Conservation (phyloP, 2,797 vertebrate genomes). For the Okamejei kenojei region DNA sequence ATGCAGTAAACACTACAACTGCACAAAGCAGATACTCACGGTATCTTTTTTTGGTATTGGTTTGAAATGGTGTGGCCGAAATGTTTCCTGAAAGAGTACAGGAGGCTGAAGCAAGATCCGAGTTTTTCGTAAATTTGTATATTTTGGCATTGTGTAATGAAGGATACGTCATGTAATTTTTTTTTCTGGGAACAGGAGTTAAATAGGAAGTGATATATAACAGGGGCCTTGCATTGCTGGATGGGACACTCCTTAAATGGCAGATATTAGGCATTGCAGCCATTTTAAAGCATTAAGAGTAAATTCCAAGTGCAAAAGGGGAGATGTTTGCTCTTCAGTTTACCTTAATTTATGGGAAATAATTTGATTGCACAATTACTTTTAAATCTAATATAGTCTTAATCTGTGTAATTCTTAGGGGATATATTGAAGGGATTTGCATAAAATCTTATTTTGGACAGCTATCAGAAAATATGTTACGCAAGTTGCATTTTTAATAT, state of each 20-base stretch:
- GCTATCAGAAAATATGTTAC: slow-evolving; percentile 15
- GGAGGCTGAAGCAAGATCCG: neutral
- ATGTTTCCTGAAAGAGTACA: slow-evolving; percentile 21
- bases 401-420: slow-evolving; percentile 32
- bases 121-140: slow-evolving; percentile 26
- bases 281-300: neutral
- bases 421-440: slow-evolving; percentile 37
- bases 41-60: slow-evolving; percentile 13
- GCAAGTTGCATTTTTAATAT: slow-evolving; percentile 28
- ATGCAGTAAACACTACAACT: neutral
- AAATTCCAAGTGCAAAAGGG: slow-evolving; percentile 27
- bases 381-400: slow-evolving; percentile 37
- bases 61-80: neutral
- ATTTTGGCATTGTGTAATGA: slow-evolving; percentile 29
- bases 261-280: neutral
- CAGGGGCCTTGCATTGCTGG: slow-evolving; percentile 14
- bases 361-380: slow-evolving; percentile 35
- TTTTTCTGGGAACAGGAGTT: neutral
- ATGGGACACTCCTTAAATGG: slow-evolving; percentile 36
- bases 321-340: neutral
- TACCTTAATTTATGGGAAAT: slow-evolving; percentile 33
- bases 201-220: slow-evolving; percentile 20
- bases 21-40: neutral
- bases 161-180: slow-evolving; percentile 33
- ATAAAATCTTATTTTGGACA: slow-evolving; percentile 38